Evolutionary conservation across 2,797 vertebrate genomes (phyloP).

Genomic region (Pyrocephalus nanus): DNA sequence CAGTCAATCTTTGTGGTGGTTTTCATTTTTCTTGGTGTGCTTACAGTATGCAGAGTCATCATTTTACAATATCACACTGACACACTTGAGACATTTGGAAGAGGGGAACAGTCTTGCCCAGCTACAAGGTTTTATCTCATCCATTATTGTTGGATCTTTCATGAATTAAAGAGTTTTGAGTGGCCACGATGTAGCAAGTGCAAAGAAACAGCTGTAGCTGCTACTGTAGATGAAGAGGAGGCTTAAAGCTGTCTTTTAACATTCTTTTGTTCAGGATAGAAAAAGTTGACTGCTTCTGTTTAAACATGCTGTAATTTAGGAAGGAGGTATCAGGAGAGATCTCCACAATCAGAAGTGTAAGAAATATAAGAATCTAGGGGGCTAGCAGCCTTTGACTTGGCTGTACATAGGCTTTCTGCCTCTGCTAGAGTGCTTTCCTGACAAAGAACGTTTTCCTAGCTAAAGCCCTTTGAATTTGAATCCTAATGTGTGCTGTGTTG

Average conservation of each 20-base stretch:
- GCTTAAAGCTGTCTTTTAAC: neutral
- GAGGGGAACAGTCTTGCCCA: neutral
- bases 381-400: neutral
- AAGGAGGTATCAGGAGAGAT: neutral
- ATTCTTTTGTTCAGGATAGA: neutral
- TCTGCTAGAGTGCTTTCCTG: neutral
- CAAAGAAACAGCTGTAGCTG: neutral
- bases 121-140: neutral
- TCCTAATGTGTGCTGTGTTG: neutral
- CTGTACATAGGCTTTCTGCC: neutral
- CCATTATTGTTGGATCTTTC: neutral
- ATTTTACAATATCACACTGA: neutral
- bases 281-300: neutral
- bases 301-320: neutral
- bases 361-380: neutral
- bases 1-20: neutral
- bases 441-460: neutral
- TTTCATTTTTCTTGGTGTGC: neutral
- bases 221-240: neutral
- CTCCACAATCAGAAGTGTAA: neutral
- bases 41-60: neutral
- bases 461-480: neutral
- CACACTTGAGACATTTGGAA: neutral
- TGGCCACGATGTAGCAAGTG: neutral
- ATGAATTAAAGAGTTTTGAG: neutral